phyloP scores from a whole-genome alignment of 2,797 vertebrate genomes.

The Danio tinwini region DNA sequence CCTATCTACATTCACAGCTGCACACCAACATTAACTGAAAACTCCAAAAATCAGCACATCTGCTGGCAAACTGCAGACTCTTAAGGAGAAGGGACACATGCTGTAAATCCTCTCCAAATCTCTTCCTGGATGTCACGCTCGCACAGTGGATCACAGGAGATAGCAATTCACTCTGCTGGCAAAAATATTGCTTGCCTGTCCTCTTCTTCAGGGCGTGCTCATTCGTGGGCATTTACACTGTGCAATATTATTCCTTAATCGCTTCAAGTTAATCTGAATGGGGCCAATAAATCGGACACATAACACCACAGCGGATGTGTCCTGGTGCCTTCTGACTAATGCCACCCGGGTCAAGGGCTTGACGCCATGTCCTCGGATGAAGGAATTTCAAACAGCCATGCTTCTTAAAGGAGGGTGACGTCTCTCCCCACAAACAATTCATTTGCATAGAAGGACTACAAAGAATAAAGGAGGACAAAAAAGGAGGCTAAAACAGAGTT shows the following conservation, averaged over 20 bases:
- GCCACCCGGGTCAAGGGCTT: slow-evolving; percentile 41
- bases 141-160: slow-evolving; percentile 37
- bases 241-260: slow-evolving; percentile 39
- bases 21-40: slow-evolving; percentile 10
- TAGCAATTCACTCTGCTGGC: slow-evolving; percentile 41
- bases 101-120: slow-evolving; percentile 50
- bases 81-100: slow-evolving; percentile 29
- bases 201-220: slow-evolving; percentile 21
- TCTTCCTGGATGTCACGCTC: slow-evolving; percentile 47
- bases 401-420: slow-evolving; percentile 26
- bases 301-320: slow-evolving; percentile 32
- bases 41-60: slow-evolving; percentile 42
- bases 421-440: slow-evolving; percentile 48
- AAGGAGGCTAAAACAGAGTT: slow-evolving; percentile 33
- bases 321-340: slow-evolving; percentile 29
- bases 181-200: slow-evolving; percentile 40
- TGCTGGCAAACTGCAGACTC: slow-evolving; percentile 22
- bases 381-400: slow-evolving; percentile 32
- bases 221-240: slow-evolving; percentile 30
- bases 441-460: slow-evolving; percentile 40
- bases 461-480: slow-evolving; percentile 41
- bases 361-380: slow-evolving; percentile 7
- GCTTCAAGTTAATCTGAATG: slow-evolving; percentile 33
- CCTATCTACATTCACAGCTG: not conserved
- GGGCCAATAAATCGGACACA: slow-evolving; percentile 34